Evolutionary conservation across 2,888 invertebrate species (phyloP).

Genomic region (Gortyna flavago): DNA sequence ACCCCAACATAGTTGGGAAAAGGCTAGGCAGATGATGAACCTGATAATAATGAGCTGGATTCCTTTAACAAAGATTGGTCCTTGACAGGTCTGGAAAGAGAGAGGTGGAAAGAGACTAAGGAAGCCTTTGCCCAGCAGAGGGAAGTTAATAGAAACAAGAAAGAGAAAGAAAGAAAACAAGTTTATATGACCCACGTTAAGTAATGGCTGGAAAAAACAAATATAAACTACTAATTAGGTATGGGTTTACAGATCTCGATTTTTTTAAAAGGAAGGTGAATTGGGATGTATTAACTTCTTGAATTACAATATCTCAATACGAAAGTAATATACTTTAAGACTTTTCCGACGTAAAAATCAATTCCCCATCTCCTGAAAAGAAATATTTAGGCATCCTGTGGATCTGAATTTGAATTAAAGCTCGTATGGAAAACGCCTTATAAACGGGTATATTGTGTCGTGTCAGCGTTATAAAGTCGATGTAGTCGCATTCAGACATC

Average conservation of each 20-base stretch:
- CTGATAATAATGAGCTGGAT: too few relatives aligned
- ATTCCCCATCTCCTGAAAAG: slow-evolving; percentile 62
- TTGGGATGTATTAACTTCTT: not conserved
- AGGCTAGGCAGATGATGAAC: too few relatives aligned
- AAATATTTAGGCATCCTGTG: slow-evolving; percentile 72
- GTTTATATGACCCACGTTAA: too few relatives aligned
- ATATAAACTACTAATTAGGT: too few relatives aligned
- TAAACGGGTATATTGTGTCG: slow-evolving; percentile 78
- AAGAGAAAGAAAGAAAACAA: too few relatives aligned
- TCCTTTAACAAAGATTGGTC: too few relatives aligned
- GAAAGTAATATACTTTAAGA: slow-evolving; percentile 7
- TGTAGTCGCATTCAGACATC: slow-evolving; percentile 79
- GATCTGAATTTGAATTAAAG: slow-evolving; percentile 80
- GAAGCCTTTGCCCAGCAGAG: not conserved
- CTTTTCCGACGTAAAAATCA: slow-evolving; percentile 3
- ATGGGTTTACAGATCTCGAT: not conserved
- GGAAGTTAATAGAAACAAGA: too few relatives aligned
- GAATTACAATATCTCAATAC: not conserved
- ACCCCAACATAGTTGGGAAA: too few relatives aligned
- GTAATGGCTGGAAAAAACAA: not conserved
- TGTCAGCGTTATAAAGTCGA: slow-evolving; percentile 78
- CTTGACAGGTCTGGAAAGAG: not conserved
- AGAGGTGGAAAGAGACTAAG: too few relatives aligned
- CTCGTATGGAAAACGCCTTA: slow-evolving; percentile 75
- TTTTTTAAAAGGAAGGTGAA: not conserved